Evolutionary conservation across 2,888 invertebrate genomes (phyloP), one percentile per base, ranked within the genome.

Genomic region (Pandemis corylana): DNA sequence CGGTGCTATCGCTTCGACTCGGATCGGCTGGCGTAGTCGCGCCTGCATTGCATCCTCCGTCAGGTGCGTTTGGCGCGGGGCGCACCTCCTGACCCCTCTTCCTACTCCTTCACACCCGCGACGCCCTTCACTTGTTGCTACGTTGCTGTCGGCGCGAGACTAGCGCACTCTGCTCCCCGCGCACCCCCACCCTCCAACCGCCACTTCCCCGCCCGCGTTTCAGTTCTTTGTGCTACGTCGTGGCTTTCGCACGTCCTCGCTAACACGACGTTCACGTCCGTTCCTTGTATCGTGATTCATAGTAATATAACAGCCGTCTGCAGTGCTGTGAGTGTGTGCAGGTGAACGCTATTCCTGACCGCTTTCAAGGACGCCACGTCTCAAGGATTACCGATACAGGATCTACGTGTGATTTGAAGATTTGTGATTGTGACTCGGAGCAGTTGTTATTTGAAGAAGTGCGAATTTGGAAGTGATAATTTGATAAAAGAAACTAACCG

Each of bases 101-200:
- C 80, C 80, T 81, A 83, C 84, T 84, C 86, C 83, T 80, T 78
- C 79, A 76, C 89, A 84, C 89, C 90, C 90, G 85, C 87, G 84
- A 82, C 81, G 86, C 89, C 91, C 92, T 90, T 93, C 93, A 94
- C 93, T 94, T 94, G 93, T 94, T 94, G 94, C 93, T 94, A 91
- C 89, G 90, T 89, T 88, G 89, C 85, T 77, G 79, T 76, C 78
- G 80, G 78, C 81, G 86, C 86, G 89, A 90, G 90, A 89, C 90
- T 89, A 85, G 89, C 91, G 91, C 90, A 87, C 80, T 83, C 82
- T 81, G 81, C 80, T 86, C 90, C 85, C 89, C 88, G 80, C 83
- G 81, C 81, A 83, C 84, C 84, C 84, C 84, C 84, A 82, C 85
- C 89, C 85, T 81, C 81, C 82, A 81, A 81, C 85, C 85, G 83